Percentiles rank a stretch among this genome's conserved stretches.
Evolutionary conservation across 2,888 invertebrate genomes (phyloP).

Genomic region (Campoletis raptor): DNA sequence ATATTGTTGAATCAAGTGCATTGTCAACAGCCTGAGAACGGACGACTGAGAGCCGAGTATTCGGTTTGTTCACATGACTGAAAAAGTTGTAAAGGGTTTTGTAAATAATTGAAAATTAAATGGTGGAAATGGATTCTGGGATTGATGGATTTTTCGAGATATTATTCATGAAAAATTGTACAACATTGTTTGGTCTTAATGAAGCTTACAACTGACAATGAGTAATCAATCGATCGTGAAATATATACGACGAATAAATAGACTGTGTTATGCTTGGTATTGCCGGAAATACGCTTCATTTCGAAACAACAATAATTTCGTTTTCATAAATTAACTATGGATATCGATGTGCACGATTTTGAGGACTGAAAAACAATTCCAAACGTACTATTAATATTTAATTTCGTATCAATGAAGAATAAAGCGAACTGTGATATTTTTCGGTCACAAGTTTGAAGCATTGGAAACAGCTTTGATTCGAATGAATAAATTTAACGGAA

Average conservation of each 20-base stretch:
- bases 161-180: neutral
- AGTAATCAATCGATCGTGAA: neutral
- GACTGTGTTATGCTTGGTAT: neutral
- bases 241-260: neutral
- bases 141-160: neutral
- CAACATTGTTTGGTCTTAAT: neutral
- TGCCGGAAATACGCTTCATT: neutral
- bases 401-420: neutral
- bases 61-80: neutral
- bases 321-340: neutral
- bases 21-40: neutral
- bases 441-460: neutral
- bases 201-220: too few relatives aligned
- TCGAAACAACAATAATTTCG: neutral
- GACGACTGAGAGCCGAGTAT: neutral
- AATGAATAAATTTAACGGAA: neutral
- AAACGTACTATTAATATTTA: neutral
- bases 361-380: neutral
- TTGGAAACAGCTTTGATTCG: neutral
- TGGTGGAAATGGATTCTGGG: neutral
- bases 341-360: neutral
- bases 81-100: neutral
- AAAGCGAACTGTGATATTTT: neutral
- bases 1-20: constrained; percentile 1
- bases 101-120: neutral